phyloP scores from a whole-genome alignment of 2,113 vertebrate species.

The Aptenodytes forsteri region DNA sequence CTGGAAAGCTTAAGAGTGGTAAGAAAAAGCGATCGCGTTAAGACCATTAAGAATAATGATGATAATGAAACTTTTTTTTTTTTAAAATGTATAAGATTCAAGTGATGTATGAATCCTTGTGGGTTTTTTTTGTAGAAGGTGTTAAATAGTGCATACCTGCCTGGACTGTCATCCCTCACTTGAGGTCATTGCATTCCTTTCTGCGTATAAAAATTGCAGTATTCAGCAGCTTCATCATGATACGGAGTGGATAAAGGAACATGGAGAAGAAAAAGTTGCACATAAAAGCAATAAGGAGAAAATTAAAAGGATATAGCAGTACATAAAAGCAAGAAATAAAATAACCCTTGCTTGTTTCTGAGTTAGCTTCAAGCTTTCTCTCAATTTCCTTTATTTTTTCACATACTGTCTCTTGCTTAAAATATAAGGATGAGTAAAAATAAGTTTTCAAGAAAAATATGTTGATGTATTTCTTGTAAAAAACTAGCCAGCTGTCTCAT shows the following conservation, averaged over 20 bases:
- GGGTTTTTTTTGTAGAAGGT: background rate
- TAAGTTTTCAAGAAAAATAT: background rate
- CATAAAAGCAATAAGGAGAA: background rate
- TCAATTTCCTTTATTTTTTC: background rate
- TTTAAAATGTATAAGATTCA: background rate
- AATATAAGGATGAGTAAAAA: background rate
- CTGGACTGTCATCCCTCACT: background rate
- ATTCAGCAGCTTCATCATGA: background rate
- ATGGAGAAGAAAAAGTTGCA: background rate
- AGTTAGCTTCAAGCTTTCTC: background rate
- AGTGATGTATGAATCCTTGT: background rate
- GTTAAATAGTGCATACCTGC: background rate
- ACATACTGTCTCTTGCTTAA: background rate
- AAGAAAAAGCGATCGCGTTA: background rate
- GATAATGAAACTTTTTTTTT: background rate
- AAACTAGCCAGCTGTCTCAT: background rate
- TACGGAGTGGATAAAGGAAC: background rate
- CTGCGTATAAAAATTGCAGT: background rate
- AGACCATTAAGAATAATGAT: background rate
- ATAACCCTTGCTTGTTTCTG: background rate
- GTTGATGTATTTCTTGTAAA: background rate
- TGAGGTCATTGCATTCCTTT: background rate
- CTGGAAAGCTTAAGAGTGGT: background rate
- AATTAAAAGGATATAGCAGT: background rate
- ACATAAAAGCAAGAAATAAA: background rate